These are phyloP conservation scores for Hippocampus mohnikei DNA, from an alignment of 2,113 vertebrate species.

Conservation along the genomic window DNA sequence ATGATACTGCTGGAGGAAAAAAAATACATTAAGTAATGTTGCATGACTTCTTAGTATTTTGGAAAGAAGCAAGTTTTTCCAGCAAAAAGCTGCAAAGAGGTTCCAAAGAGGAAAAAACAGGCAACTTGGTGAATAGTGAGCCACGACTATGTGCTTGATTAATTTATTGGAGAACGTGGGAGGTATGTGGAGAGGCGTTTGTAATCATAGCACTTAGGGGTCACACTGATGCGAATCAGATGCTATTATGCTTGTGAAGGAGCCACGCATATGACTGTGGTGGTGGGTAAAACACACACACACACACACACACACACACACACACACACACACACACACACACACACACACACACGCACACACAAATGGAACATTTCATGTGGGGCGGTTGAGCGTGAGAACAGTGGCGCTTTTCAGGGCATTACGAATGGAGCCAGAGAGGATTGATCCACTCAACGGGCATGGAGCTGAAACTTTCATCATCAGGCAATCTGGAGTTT, in stretches of 20 bases:
- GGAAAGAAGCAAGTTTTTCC: too few species aligned
- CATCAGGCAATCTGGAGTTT: neutral
- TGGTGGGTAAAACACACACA: neutral
- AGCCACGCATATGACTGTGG: neutral
- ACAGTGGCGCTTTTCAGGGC: neutral
- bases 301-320: neutral
- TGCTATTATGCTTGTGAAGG: neutral
- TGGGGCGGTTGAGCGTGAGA: neutral
- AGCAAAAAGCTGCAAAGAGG: too few species aligned
- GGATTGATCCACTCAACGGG: neutral
- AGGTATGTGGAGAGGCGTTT: neutral
- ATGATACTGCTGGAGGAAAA: neutral
- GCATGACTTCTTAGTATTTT: too few species aligned
- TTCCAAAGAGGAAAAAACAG: too few species aligned
- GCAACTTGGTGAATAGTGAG: too few species aligned
- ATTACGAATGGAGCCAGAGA: neutral
- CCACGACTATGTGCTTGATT: too few species aligned
- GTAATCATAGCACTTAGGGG: neutral
- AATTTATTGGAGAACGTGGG: too few species aligned
- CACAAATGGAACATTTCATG: neutral
- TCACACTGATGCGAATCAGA: neutral
- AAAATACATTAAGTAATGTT: neutral
- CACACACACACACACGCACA: neutral
- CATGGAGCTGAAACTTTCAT: neutral
- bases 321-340: too few species aligned